Evolutionary conservation across 2,888 invertebrate genomes (phyloP).

Genomic region (Stratiomys singularior): DNA sequence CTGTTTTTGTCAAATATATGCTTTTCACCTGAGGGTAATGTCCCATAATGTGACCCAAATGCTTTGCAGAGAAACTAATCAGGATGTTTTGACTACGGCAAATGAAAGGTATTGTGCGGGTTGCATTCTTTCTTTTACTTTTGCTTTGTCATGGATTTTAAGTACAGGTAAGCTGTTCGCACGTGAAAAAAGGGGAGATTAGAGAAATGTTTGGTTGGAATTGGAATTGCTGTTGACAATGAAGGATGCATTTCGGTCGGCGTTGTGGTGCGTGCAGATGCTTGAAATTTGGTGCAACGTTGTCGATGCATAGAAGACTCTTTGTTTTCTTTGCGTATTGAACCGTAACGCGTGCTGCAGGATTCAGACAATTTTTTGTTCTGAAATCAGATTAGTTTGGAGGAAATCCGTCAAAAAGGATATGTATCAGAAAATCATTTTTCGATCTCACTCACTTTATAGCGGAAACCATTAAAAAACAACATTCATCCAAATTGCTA

Average conservation of each 20-base stretch:
- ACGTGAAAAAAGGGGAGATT: not conserved
- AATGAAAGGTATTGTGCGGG: not conserved
- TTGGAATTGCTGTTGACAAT: constrained; percentile 18
- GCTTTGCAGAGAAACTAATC: not conserved
- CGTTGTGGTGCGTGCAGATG: not conserved
- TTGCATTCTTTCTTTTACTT: not conserved
- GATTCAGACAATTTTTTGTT: no score
- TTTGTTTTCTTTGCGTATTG: no score
- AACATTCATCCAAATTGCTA: not conserved
- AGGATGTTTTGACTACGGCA: not conserved
- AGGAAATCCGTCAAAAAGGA: no score
- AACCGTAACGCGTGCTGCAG: no score
- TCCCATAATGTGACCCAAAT: not conserved
- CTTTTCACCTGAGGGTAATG: not conserved
- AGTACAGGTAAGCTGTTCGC: constrained; percentile 27
- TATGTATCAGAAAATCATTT: no score
- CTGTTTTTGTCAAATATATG: not conserved
- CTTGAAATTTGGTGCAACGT: not conserved
- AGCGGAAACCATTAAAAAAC: no score
- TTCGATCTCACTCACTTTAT: no score
- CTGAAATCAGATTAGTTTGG: no score
- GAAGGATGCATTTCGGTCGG: constrained; percentile 8
- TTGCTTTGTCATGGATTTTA: constrained; percentile 36
- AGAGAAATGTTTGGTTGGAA: not conserved
- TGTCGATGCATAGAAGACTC: not conserved